phyloP scores from a whole-genome alignment of 2,113 vertebrate genomes.

The Anarhynchus alexandrinus region DNA sequence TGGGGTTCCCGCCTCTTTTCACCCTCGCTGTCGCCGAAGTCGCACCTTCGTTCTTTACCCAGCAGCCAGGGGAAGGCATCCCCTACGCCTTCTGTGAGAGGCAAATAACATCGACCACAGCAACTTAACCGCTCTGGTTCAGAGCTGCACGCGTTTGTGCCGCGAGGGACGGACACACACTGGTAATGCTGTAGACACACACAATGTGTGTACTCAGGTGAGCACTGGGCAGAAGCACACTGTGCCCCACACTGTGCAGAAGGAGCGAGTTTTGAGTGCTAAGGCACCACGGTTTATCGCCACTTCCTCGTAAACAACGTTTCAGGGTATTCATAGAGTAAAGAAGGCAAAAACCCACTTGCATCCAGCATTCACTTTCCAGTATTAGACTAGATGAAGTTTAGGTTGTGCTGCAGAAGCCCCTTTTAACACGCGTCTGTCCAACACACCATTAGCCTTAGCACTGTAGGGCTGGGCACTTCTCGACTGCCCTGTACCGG shows the following conservation, averaged over 20 bases:
- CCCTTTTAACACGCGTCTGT: rapidly evolving
- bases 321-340: too few relatives aligned
- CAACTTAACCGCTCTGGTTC: rapidly evolving
- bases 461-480: background rate
- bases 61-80: rapidly evolving
- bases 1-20: rapidly evolving
- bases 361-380: background rate
- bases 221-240: background rate
- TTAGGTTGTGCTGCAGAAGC: background rate
- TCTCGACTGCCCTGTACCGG: rapidly evolving
- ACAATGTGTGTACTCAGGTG: rapidly evolving
- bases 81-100: rapidly evolving
- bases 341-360: background rate
- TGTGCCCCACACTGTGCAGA: rapidly evolving
- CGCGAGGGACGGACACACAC: rapidly evolving
- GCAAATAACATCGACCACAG: rapidly evolving
- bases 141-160: rapidly evolving
- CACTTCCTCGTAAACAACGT: rapidly evolving
- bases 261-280: rapidly evolving
- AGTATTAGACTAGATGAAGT: background rate
- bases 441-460: rapidly evolving
- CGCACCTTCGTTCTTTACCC: background rate
- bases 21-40: background rate
- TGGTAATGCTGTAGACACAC: rapidly evolving
- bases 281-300: background rate